Conservation (phyloP, 2,888 invertebrate genomes). For the Yponomeuta evonymella region DNA sequence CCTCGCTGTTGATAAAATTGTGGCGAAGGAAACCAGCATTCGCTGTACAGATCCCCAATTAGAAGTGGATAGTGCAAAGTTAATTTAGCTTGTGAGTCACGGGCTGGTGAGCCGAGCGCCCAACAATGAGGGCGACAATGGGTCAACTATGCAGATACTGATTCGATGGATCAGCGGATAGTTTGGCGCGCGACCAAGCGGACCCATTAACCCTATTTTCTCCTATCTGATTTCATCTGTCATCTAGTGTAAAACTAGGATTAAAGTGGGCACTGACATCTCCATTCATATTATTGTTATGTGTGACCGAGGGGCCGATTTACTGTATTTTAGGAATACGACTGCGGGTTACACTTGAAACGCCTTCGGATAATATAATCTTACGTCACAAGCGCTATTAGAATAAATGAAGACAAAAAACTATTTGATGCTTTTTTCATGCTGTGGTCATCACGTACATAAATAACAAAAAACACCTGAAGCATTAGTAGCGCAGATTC, state of each 20-base stretch:
- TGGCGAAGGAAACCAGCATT: neutral
- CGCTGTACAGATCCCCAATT: neutral
- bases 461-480: neutral
- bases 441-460: neutral
- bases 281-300: neutral
- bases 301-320: neutral
- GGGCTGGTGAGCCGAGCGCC: constrained; percentile 40
- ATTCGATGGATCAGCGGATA: constrained; percentile 23
- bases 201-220: constrained; percentile 22
- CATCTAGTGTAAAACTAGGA: neutral
- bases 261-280: neutral
- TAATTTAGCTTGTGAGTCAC: constrained; percentile 48
- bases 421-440: neutral
- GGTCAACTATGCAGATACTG: constrained; percentile 39
- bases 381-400: too few relatives aligned
- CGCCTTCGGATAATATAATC: too few relatives aligned
- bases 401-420: too few relatives aligned
- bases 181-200: constrained; percentile 40
- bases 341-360: too few relatives aligned
- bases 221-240: constrained; percentile 6
- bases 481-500: neutral
- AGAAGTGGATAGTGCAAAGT: constrained; percentile 8
- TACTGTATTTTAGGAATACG: neutral
- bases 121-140: constrained; percentile 46
- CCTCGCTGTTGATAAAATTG: neutral